Conservation (phyloP, 2,888 invertebrate genomes). For the Athalia rosae region DNA sequence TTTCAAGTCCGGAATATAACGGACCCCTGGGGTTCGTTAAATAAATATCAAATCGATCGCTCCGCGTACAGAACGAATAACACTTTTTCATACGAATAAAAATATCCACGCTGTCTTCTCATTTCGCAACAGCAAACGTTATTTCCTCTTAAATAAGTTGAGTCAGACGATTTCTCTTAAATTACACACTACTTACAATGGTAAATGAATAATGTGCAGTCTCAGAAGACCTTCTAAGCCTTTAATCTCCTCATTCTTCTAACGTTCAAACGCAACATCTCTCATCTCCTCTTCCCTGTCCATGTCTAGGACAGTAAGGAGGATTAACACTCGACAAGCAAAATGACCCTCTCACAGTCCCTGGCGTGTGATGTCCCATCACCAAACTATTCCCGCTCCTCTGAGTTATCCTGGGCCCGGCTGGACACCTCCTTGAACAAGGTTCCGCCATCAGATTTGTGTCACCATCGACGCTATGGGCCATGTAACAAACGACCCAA, state of each 20-base stretch:
- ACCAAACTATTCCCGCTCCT: slow-evolving; percentile 77
- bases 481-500: slow-evolving; percentile 87
- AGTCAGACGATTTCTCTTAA: slow-evolving; percentile 16
- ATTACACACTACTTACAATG: background rate
- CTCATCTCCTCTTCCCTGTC: slow-evolving; percentile 77
- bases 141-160: slow-evolving; percentile 1
- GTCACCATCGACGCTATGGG: slow-evolving; percentile 81
- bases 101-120: background rate
- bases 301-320: slow-evolving; percentile 82
- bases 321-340: slow-evolving; percentile 80
- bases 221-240: background rate
- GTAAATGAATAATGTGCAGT: background rate
- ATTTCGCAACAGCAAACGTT: background rate
- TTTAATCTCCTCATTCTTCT: background rate
- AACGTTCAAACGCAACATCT: slow-evolving; percentile 79
- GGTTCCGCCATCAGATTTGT: slow-evolving; percentile 78
- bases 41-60: background rate
- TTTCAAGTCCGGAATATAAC: background rate
- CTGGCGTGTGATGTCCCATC: slow-evolving; percentile 84
- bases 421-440: slow-evolving; percentile 84
- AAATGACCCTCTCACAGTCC: slow-evolving; percentile 82
- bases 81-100: background rate
- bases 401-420: slow-evolving; percentile 77
- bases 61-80: background rate
- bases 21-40: slow-evolving; percentile 5